Percentiles rank a stretch among this genome's conserved stretches.
These are phyloP conservation scores for Danaus chrysippus DNA, from an alignment of 2,888 invertebrate genomes.

Conservation along the genomic window DNA sequence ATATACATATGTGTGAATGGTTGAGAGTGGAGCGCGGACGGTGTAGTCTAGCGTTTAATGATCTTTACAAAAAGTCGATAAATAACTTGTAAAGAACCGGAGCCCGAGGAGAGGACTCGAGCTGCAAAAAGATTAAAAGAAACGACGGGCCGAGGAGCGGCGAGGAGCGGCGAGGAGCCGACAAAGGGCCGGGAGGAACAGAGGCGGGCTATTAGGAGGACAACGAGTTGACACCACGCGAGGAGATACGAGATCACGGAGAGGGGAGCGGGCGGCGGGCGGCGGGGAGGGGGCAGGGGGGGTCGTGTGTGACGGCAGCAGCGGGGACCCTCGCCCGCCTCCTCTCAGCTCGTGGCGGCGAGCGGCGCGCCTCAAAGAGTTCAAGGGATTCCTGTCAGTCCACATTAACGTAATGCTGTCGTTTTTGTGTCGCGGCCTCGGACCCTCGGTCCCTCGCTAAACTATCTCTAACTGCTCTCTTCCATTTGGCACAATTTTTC, in stretches of 20 bases:
- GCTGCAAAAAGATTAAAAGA: slow-evolving; percentile 16
- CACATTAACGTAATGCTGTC: slow-evolving; percentile 55
- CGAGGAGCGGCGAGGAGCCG: slow-evolving; percentile 20
- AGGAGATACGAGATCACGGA: slow-evolving; percentile 38
- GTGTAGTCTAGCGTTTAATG: no score
- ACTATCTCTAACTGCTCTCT: slow-evolving; percentile 42
- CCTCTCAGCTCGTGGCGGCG: slow-evolving; percentile 8
- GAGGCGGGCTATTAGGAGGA: slow-evolving; percentile 36
- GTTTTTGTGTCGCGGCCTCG: slow-evolving; percentile 57
- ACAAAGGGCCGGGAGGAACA: slow-evolving; percentile 13
- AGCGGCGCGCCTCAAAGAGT: slow-evolving; percentile 38
- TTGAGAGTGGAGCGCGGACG: no score
- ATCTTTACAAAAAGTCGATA: not conserved
- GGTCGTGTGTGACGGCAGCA: no score
- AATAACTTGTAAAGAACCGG: not conserved
- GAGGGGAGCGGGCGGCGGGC: no score
- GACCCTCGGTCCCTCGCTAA: slow-evolving; percentile 33
- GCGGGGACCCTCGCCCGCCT: no score
- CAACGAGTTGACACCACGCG: slow-evolving; percentile 40
- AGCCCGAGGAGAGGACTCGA: slow-evolving; percentile 15
- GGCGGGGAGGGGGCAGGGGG: no score
- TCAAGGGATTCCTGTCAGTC: slow-evolving; percentile 53
- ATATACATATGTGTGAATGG: no score
- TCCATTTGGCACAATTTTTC: slow-evolving; percentile 50
- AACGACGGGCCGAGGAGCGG: slow-evolving; percentile 20